Evolutionary conservation across 2,888 invertebrate species (phyloP).

Genomic region (Polia nebulosa): DNA sequence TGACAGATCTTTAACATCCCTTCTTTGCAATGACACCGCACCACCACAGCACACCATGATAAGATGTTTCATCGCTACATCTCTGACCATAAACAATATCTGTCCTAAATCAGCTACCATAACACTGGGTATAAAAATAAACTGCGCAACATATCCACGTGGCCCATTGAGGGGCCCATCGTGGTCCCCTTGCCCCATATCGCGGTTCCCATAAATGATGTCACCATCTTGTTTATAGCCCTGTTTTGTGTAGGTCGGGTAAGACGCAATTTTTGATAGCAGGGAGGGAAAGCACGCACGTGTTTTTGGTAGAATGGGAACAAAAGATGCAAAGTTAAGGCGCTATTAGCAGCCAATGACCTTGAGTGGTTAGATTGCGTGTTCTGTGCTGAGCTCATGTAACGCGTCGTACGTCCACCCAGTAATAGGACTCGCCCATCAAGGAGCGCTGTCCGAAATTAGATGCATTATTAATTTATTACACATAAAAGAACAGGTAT

Average conservation of each 20-base stretch:
- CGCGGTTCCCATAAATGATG: constrained; percentile 49
- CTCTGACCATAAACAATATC: constrained; percentile 20
- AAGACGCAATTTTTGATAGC: constrained; percentile 56
- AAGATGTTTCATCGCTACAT: background rate
- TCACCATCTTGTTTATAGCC: constrained; percentile 44
- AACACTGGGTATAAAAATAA: constrained; percentile 40
- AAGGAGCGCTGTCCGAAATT: no score
- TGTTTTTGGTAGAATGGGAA: constrained; percentile 21
- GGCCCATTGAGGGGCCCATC: constrained; percentile 31
- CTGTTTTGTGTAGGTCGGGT: constrained; percentile 45
- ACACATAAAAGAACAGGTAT: no score
- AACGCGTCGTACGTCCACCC: no score
- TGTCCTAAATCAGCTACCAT: constrained; percentile 19
- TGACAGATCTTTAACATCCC: constrained; percentile 2
- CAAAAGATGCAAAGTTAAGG: constrained; percentile 14
- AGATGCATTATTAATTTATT: no score
- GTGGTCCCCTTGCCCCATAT: constrained; percentile 31
- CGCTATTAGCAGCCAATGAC: no score
- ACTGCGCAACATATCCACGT: constrained; percentile 63
- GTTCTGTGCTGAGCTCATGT: no score
- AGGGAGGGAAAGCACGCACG: constrained; percentile 25
- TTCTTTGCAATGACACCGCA: background rate
- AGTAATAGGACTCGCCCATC: no score
- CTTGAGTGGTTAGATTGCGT: no score
- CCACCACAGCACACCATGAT: background rate